These are phyloP conservation scores for Caranx melampygus DNA, from an alignment of 2,113 vertebrate species.

Conservation along the genomic window DNA sequence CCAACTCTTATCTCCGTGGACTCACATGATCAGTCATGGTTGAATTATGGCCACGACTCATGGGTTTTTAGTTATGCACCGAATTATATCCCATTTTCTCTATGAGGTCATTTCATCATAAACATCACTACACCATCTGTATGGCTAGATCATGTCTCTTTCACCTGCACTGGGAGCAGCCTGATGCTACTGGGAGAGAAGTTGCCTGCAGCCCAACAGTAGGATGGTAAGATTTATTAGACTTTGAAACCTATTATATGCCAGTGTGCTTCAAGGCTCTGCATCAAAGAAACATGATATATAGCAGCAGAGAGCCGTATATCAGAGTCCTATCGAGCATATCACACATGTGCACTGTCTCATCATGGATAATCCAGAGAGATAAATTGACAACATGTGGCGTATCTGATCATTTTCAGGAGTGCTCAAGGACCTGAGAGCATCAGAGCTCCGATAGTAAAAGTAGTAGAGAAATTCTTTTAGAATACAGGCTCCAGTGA, in stretches of 20 bases:
- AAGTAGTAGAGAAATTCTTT: background rate
- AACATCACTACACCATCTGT: slow-evolving; percentile 28
- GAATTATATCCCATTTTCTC: slow-evolving; percentile 41
- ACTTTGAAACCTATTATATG: slow-evolving; percentile 62
- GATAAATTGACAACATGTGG: slow-evolving; percentile 67
- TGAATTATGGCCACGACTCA: slow-evolving; percentile 40
- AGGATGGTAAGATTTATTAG: slow-evolving; percentile 64
- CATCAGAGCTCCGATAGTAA: background rate
- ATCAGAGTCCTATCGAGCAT: slow-evolving; percentile 51
- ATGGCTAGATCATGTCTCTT: slow-evolving; percentile 20
- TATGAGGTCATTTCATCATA: slow-evolving; percentile 47
- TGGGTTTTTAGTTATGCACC: slow-evolving; percentile 46
- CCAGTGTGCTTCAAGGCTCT: slow-evolving; percentile 38
- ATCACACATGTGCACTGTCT: slow-evolving; percentile 61
- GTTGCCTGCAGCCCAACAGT: slow-evolving; percentile 29
- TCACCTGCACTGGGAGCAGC: slow-evolving; percentile 29
- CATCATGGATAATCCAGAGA: slow-evolving; percentile 50
- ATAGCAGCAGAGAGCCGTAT: slow-evolving; percentile 46
- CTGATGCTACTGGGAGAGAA: slow-evolving; percentile 16
- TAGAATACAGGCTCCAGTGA: background rate
- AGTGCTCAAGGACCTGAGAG: background rate
- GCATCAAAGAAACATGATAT: slow-evolving; percentile 69
- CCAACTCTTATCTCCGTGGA: slow-evolving; percentile 1
- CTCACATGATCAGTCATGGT: slow-evolving; percentile 40
- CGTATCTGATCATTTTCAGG: slow-evolving; percentile 31